Base-by-base conservation (phyloP, 1,140 invertebrate species). In the Heliconius melpomene region DNA sequence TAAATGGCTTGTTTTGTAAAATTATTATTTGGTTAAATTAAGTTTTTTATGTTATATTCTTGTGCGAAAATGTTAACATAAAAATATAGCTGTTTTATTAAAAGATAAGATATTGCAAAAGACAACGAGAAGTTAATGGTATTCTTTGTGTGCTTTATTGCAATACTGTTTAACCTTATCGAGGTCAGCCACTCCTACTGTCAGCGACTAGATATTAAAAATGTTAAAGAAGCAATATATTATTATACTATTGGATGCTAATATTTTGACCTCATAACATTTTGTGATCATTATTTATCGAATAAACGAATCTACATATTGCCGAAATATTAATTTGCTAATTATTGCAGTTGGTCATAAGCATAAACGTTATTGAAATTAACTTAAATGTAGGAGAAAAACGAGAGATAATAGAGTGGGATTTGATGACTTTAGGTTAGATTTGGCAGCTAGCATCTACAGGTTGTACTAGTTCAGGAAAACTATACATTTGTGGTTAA, bases 161-260 rank as follows among this genome's bases (percentile, higher is more conserved):
- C 70, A 38, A 72, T 72, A 77, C 74, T 36, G 70, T 79, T 84
- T 72, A 72, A 77, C 72, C 72, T 79, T 36, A 84, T 82, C 74
- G 76, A 79, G 80, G 76, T 75, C 74, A 82, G 66, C 76, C 78
- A 82, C 81, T 72, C 80, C 80, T 74, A 75, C 77, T 82, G 78
- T 79, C 81, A 82, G 72, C 38, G n/a, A 66, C 46, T 72, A 72
- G 46, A 29, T 52, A 77, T 72, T 72, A 57, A 75, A 80, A 71
- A 80, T 80, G 60, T 70, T 74, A 80, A 80, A 80, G 79, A 78
- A 73, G 72, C 78, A 79, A 57, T 77, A 75, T 76, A 73, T 79
- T 76, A 79, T 74, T 74, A 73, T 29, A 66, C 78, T 40, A 82
- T 77, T 79, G 78, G 75, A 82, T 82, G 81, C 72, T 79, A 79